Base-by-base conservation (phyloP, 2,113 vertebrate species). In the Camarhynchus parvulus region DNA sequence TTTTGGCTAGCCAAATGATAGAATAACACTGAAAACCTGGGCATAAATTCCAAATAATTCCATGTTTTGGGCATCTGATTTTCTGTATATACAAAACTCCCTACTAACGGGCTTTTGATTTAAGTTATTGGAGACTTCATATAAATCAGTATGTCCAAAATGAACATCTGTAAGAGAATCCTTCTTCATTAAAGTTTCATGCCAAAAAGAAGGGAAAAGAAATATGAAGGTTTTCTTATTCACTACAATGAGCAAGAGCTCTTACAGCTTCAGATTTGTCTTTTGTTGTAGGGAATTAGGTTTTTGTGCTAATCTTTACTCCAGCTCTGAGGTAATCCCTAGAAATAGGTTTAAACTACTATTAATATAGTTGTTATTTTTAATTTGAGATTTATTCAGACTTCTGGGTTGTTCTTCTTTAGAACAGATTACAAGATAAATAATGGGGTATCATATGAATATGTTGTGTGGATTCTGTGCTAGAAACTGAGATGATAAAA, bases 301-400 rank as follows among this genome's bases (percentile, higher is more conserved):
- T 52, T 83, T 94, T 74, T 90, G 66, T 91, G 79, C 70, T 97
- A 86, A 88, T 90, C 78, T 74, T 73, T 24, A 63, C 55, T 24
- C 10, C 8, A 77, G 24, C 35, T 78, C 35, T 68, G 69, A 56
- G 66, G 30, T 81, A 92, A 87, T 56, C 58, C 37, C 25, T 90
- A 68, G 31, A 92, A 84, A 87, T 5, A 90, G 69, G 10, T 79
- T 94, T 87, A 84, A 95, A 35, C 14, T 80, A 18, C 50, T 83
- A 22, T 67, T 83, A 46, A 77, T 92, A 25, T 21, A 3, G 0
- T 35, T 77, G 13, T 37, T 83, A 10, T 19, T 75, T 87, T 75
- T 67, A 58, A 31, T 82, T 92, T 52, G 19, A 41, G 23, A 35
- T 81, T 15, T 39, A 76, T 75, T 61, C 24, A 7, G 27, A 74